Evolutionary conservation across 2,113 vertebrate species (phyloP), one percentile per base, ranked within the genome.

Genomic region (Hipposideros armiger): DNA sequence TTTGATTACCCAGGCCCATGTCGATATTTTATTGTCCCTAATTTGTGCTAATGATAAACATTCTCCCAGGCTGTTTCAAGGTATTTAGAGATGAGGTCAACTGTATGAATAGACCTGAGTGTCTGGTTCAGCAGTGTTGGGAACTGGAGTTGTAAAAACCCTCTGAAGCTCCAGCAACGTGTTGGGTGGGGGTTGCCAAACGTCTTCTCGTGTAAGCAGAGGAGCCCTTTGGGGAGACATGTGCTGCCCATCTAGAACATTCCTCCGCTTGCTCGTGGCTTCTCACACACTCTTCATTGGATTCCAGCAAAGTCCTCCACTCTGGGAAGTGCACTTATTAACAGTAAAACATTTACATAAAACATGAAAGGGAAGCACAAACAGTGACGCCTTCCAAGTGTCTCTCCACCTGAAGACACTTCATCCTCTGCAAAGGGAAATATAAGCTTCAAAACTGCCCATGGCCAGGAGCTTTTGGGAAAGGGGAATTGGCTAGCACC

Each of bases 171-270:
- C 13, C 28, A 24, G 24, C 4, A 1, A 4, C 0, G 0, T 20
- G 11, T 1, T 0, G 7, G 10, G 1, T 0, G 14, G 20, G 2
- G 11, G 2, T 1, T 4, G 11, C 4, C 2, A 1, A 2, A 0
- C 5, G 0, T 22, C 42, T 50, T 32, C n/a, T 7, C 24, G 0
- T 7, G 74, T 0, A 20, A 20, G 16, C 24, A 4, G 40, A 76
- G 19, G 2, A 22, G 7, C 20, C 62, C 56, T 24, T 8, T 9
- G 32, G 4, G 32, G 50, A 14, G n/a, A 15, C 5, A 0, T 2
- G 20, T 10, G 40, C 2, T 14, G 54, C 32, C 36, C 14, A 15
- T 56, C 67, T 26, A 56, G 47, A 76, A 28, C 13, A 32, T 50
- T 58, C 69, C 60, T 32, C 30, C 0, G 15, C 67, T 64, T 1